Evolutionary conservation across 1,140 invertebrate genomes (phyloP).

Genomic region (Aphis craccivora): DNA sequence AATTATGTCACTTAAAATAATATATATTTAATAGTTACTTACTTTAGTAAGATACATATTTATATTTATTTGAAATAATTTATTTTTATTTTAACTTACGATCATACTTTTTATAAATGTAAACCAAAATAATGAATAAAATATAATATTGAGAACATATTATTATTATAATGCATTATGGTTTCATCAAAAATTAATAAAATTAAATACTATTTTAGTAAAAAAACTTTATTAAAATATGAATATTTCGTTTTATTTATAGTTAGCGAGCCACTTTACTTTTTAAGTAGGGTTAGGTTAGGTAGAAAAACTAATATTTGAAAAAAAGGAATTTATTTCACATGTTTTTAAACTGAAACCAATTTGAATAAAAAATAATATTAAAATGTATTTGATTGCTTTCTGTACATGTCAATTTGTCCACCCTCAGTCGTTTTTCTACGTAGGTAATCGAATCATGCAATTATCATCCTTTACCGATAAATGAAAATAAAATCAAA

Average conservation of each 20-base stretch:
- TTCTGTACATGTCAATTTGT: neutral
- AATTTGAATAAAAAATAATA: neutral
- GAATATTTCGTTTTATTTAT: neutral
- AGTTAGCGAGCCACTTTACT: neutral
- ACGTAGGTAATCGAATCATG: neutral
- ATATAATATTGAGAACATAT: neutral
- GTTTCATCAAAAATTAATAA: neutral
- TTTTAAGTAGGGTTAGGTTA: neutral
- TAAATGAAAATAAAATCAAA: neutral
- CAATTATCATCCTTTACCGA: neutral
- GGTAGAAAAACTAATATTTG: neutral
- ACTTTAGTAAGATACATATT: neutral
- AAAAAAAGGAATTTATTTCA: conserved; percentile 9
- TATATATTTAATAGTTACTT: neutral
- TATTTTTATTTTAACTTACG: neutral
- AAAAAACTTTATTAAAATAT: neutral
- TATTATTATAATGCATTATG: neutral
- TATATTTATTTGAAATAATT: neutral
- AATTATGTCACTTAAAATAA: neutral
- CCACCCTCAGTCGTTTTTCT: neutral
- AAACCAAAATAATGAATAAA: neutral
- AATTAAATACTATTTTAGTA: neutral
- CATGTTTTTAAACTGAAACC: neutral
- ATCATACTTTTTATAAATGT: neutral
- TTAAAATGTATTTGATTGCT: neutral